Percentiles rank a stretch among this genome's conserved stretches.
phyloP scores from a whole-genome alignment of 2,797 vertebrate species.

The Cynopterus sphinx region DNA sequence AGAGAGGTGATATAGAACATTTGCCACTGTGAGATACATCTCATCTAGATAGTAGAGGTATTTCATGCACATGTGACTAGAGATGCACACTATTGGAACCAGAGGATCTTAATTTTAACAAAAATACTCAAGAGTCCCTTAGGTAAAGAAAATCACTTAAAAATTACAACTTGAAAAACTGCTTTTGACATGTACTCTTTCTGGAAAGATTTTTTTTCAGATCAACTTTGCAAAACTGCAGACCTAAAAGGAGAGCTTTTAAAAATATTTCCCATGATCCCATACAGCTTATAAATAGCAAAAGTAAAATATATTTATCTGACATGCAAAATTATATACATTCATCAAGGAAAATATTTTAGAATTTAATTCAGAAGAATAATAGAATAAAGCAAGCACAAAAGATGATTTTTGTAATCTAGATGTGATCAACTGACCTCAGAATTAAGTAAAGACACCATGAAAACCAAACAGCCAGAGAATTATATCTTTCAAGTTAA shows the following conservation, averaged over 20 bases:
- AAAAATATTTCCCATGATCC: constrained; percentile 48
- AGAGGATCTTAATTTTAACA: constrained; percentile 32
- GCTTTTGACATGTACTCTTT: constrained; percentile 58
- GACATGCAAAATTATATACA: constrained; percentile 30
- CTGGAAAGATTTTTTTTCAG: constrained; percentile 76
- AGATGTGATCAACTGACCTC: constrained; percentile 16
- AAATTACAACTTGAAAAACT: constrained; percentile 79
- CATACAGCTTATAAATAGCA: constrained; percentile 12
- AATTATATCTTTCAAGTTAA: constrained; percentile 45
- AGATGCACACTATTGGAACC: background rate
- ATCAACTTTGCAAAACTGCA: constrained; percentile 72
- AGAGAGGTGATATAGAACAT: background rate
- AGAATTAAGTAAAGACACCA: constrained; percentile 50
- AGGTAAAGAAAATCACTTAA: constrained; percentile 77
- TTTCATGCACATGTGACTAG: background rate
- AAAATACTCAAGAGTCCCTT: constrained; percentile 52
- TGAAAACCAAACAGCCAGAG: constrained; percentile 1
- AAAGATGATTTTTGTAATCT: constrained; percentile 44
- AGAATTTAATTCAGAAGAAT: constrained; percentile 41
- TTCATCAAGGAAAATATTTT: constrained; percentile 39
- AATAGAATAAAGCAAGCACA: constrained; percentile 30
- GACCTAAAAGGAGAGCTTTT: background rate
- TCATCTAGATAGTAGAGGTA: background rate
- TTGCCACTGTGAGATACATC: background rate
- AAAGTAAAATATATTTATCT: background rate